A percentile compares a stretch with the other conserved stretches of the same genome.
Conservation (phyloP, 2,888 invertebrate species). For the Agrochola lychnidis region DNA sequence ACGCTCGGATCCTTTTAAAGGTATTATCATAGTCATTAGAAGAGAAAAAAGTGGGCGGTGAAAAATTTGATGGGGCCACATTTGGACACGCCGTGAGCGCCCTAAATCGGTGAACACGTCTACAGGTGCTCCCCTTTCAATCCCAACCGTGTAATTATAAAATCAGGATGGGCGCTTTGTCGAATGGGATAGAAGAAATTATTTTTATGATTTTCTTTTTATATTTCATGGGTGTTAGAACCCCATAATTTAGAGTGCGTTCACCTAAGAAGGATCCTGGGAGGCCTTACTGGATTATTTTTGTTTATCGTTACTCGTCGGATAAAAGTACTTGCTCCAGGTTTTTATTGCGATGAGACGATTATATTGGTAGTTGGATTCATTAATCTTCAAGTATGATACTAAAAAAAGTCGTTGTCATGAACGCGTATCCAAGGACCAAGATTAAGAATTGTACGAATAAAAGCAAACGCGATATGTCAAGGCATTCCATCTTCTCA, state of each 20-base stretch:
- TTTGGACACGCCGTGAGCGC: slow-evolving; percentile 61
- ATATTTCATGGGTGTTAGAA: slow-evolving; percentile 60
- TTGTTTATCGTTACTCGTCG: slow-evolving; percentile 9
- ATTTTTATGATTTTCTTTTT: slow-evolving; percentile 64
- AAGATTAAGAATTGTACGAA: slow-evolving; percentile 32
- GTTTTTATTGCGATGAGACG: slow-evolving; percentile 22
- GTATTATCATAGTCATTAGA: slow-evolving; percentile 59
- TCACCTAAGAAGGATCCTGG: slow-evolving; percentile 48
- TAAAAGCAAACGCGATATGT: slow-evolving; percentile 38
- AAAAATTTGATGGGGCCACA: slow-evolving; percentile 52
- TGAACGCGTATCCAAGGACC: slow-evolving; percentile 23
- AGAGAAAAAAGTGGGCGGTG: slow-evolving; percentile 53
- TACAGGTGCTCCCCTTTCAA: slow-evolving; percentile 60
- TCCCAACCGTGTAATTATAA: slow-evolving; percentile 65
- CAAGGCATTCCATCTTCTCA: slow-evolving; percentile 37
- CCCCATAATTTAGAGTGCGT: slow-evolving; percentile 57
- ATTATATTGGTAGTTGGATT: slow-evolving; percentile 16
- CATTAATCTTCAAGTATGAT: slow-evolving; percentile 40
- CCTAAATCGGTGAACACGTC: slow-evolving; percentile 45
- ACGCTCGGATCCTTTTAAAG: slow-evolving; percentile 58
- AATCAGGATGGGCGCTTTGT: slow-evolving; percentile 54
- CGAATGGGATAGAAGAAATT: slow-evolving; percentile 52
- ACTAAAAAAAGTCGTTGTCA: slow-evolving; percentile 21
- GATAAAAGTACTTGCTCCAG: neutral
- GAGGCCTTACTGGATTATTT: slow-evolving; percentile 29